phyloP scores from a whole-genome alignment of 2,797 vertebrate genomes.

The Falco rusticolus region DNA sequence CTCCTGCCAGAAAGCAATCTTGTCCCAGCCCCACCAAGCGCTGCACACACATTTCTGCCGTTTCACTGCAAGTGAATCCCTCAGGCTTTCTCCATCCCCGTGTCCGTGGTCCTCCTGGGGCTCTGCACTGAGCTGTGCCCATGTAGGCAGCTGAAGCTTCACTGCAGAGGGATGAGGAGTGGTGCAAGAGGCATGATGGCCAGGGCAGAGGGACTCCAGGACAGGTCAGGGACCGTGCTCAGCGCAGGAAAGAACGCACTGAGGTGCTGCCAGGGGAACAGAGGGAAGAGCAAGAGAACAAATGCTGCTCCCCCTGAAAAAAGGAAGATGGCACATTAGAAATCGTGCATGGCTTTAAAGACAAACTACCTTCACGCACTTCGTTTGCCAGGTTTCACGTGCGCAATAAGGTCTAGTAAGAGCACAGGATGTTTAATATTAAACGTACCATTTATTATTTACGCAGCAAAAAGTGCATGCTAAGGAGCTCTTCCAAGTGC shows the following conservation, averaged over 20 bases:
- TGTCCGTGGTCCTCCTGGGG: neutral
- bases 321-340: neutral
- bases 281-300: neutral
- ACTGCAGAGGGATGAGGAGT: neutral
- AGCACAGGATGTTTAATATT: conserved; percentile 35
- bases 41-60: neutral
- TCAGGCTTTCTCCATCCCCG: neutral
- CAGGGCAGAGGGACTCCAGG: neutral
- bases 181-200: neutral
- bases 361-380: neutral
- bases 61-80: neutral
- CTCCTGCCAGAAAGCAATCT: neutral
- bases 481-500: neutral
- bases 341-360: neutral
- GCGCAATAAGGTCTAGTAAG: neutral
- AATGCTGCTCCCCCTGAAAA: neutral
- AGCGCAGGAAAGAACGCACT: neutral
- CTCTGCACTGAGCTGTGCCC: neutral
- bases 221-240: neutral
- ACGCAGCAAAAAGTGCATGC: neutral
- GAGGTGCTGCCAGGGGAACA: neutral
- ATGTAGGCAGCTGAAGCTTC: neutral
- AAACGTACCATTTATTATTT: conserved; percentile 53
- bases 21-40: neutral
- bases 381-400: neutral